Base-by-base conservation (phyloP, 1,140 invertebrate species). In the Babylonia areolata region DNA sequence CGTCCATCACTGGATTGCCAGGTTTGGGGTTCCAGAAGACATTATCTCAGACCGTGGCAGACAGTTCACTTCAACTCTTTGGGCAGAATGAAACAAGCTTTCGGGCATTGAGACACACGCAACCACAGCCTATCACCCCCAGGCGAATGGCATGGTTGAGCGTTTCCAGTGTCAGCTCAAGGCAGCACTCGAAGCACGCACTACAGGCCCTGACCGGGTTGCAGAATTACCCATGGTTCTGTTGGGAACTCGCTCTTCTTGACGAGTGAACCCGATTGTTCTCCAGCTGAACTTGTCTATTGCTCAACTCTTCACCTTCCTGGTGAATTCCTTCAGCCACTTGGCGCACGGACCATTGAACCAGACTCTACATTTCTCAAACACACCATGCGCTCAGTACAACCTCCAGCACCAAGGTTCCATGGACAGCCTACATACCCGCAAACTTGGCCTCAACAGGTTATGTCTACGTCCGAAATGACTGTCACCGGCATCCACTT, bases 41-140 rank as follows among this genome's bases (percentile, higher is more conserved):
- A 91, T 94, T 82, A 94, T 88, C 0, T 89, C 94, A 3, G 94
- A 95, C 82, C 94, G 95, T 85, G 95, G 94, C 0, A 91, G 88
- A 9, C 93, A 95, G 84, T 95, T 95, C 85, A 90, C 71, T 15
- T 87, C 85, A 51, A 81, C 28, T 23, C 51, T 85, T 2, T 85
- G 84, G 84, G 58, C 31, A 23, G 46, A 85, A 31, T 64, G 40
- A 3, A 80, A 35, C 12, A 78, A 78, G 31, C n/a, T 88, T 17
- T 54, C 85, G 28, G 83, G 86, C 28, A 69, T 69, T 71, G 28
- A 85, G 9, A 15, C 2, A 15, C 58, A 78, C 77, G 73, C 2
- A 23, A 85, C 54, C 46, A 81, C 86, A 42, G 83, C 86, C 46
- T 87, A 87, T 78, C 77, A 81, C 33, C 83, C 86, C 11, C 75